Evolutionary conservation across 2,888 invertebrate species (phyloP).

Genomic region (Polyommatus icarus): DNA sequence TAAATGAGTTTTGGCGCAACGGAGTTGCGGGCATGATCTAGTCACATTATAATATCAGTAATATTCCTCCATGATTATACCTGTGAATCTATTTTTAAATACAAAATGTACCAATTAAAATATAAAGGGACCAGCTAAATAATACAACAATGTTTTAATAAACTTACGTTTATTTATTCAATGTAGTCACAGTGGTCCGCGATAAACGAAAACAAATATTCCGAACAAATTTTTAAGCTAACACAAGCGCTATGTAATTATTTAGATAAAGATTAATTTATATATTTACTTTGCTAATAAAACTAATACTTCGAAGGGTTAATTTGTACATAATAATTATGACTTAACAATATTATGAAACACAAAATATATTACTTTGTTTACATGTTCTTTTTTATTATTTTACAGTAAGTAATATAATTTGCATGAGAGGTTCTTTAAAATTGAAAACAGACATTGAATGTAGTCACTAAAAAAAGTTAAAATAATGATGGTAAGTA

Average conservation of each 20-base stretch:
- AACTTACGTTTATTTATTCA: conserved; percentile 21
- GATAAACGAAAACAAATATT: conserved; percentile 46
- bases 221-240: conserved; percentile 21
- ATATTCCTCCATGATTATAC: not conserved
- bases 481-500: too few species aligned
- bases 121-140: not conserved
- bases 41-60: not conserved
- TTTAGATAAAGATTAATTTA: conserved; percentile 16
- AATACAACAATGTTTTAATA: conserved; percentile 25
- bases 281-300: not conserved
- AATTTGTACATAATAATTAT: not conserved
- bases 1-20: too few species aligned
- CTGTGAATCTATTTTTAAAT: not conserved
- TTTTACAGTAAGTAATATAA: not conserved
- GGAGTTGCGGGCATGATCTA: too few species aligned
- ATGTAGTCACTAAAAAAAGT: too few species aligned
- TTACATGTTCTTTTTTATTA: not conserved
- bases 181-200: conserved; percentile 57
- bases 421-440: not conserved
- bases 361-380: not conserved
- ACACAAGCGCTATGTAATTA: conserved; percentile 21
- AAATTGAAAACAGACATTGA: not conserved
- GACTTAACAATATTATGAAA: not conserved
- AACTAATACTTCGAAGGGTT: not conserved
- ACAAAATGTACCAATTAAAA: not conserved